Percentiles rank a stretch among this genome's conserved stretches.
These are phyloP conservation scores for Lonchura striata DNA, from an alignment of 2,113 vertebrate genomes.

Conservation along the genomic window DNA sequence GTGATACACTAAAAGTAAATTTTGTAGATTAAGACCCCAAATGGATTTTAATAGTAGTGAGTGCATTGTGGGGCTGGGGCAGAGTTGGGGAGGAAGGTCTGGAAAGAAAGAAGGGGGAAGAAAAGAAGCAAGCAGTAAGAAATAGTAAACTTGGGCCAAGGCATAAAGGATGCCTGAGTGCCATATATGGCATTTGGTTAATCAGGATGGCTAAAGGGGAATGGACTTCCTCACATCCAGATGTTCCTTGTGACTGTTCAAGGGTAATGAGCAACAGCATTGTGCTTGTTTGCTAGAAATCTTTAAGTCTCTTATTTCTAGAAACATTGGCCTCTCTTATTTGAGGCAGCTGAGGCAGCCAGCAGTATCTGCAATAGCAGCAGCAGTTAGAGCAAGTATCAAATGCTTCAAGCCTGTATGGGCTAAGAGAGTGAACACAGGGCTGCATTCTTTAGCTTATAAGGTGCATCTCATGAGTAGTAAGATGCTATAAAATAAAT, in stretches of 20 bases:
- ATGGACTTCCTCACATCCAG: not conserved
- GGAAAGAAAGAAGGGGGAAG: not conserved
- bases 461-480: not conserved
- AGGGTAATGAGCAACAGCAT: not conserved
- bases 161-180: not conserved
- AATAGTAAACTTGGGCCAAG: not conserved
- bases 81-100: not conserved
- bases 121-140: not conserved
- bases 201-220: not conserved
- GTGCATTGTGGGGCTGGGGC: fast-evolving
- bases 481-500: not conserved
- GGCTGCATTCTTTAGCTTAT: not conserved
- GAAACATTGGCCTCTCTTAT: not conserved
- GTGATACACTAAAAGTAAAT: not conserved
- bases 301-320: no score
- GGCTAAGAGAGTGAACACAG: not conserved
- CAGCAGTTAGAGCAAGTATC: not conserved
- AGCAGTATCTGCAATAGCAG: not conserved
- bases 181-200: not conserved
- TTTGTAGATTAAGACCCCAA: not conserved
- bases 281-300: not conserved
- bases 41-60: not conserved
- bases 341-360: not conserved
- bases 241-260: not conserved
- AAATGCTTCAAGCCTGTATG: not conserved